Conservation (phyloP, 2,113 vertebrate genomes). For the Rostratula benghalensis region DNA sequence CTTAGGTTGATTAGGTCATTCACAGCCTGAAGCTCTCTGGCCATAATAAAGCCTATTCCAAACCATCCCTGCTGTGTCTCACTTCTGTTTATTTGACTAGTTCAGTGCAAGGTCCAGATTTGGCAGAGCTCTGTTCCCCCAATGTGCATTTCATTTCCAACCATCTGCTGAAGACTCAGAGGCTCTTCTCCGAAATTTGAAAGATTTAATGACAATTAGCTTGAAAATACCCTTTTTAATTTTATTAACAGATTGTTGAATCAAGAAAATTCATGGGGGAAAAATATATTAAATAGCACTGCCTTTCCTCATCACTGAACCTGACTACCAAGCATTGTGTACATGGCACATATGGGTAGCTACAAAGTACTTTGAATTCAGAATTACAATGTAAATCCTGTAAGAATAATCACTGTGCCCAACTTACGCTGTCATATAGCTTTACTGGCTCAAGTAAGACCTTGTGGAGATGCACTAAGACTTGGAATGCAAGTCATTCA, state of each 20-base stretch:
- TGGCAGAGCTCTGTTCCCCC: conserved; percentile 20
- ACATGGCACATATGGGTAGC: background rate
- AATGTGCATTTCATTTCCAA: conserved; percentile 55
- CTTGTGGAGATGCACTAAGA: background rate
- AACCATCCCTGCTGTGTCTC: conserved; percentile 15
- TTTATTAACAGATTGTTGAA: conserved; percentile 48
- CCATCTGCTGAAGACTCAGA: conserved; percentile 54
- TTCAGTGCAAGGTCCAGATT: conserved; percentile 26
- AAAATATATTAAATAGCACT: background rate
- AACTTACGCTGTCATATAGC: background rate
- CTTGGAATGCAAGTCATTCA: background rate
- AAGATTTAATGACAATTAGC: conserved; percentile 46
- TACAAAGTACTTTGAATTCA: conserved; percentile 1
- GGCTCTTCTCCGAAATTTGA: conserved; percentile 24
- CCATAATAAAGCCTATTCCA: conserved; percentile 14
- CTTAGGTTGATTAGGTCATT: conserved; percentile 42
- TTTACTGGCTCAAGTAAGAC: background rate
- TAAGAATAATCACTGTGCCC: background rate
- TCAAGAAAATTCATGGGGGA: background rate
- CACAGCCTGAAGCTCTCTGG: conserved; percentile 41
- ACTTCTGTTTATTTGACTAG: conserved; percentile 54
- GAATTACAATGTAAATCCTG: background rate
- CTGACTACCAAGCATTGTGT: background rate
- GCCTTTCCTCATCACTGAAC: background rate
- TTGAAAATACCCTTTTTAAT: conserved; percentile 57